Conservation (phyloP, 2,888 invertebrate genomes). For the Mythimna ferrago region DNA sequence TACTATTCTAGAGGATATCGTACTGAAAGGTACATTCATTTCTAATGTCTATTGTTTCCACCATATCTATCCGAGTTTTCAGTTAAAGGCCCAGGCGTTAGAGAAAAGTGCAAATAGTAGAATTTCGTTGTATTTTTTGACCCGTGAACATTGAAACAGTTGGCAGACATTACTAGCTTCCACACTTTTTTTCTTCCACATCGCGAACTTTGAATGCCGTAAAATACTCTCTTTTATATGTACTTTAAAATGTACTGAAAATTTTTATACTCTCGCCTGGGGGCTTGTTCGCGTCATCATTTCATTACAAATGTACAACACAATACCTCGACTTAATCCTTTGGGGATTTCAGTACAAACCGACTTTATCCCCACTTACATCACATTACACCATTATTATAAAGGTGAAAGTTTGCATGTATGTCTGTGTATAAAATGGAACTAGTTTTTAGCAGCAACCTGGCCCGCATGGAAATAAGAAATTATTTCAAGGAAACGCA, state of each 20-base stretch:
- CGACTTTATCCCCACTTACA: background rate
- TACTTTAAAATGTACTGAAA: background rate
- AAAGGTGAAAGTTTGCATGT: no score
- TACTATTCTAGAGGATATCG: background rate
- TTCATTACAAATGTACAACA: conserved; percentile 10
- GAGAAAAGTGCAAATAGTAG: conserved; percentile 18
- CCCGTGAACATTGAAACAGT: conserved; percentile 38
- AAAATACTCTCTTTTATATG: conserved; percentile 4
- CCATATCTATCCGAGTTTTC: background rate
- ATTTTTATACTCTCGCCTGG: no score
- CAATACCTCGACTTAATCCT: background rate
- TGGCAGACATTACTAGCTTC: conserved; percentile 21
- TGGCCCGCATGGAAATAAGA: no score
- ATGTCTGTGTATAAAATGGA: no score
- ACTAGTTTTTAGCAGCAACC: no score
- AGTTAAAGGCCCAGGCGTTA: background rate
- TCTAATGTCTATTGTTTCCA: background rate
- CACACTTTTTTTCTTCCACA: conserved; percentile 13
- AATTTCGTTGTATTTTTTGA: conserved; percentile 16
- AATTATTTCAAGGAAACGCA: no score
- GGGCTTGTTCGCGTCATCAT: background rate
- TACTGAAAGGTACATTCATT: background rate
- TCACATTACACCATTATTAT: background rate
- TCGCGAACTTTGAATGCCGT: background rate
- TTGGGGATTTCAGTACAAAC: conserved; percentile 8